These are phyloP conservation scores for Macquaria ambigua DNA, from an alignment of 2,113 vertebrate genomes.

Conservation along the genomic window DNA sequence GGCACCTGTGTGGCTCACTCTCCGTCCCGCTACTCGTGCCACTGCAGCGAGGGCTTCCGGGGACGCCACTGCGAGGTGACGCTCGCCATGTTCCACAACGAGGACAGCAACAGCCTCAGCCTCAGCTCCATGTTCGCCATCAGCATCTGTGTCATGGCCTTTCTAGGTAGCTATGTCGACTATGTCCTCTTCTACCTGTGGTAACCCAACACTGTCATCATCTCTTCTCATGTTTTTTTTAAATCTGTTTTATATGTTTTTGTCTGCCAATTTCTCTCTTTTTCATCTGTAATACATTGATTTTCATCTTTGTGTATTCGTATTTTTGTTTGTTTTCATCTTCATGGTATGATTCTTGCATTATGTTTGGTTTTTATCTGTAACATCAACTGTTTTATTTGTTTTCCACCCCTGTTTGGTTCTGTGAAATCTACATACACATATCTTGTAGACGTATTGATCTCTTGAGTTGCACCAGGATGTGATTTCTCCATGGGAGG, in stretches of 20 bases:
- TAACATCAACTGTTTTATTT: constrained; percentile 41
- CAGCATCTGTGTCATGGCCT: constrained; percentile 90
- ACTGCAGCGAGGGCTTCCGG: constrained; percentile 86
- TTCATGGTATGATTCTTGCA: constrained; percentile 14
- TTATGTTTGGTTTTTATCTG: constrained; percentile 35
- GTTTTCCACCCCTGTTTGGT: constrained; percentile 38
- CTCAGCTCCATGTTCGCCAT: constrained; percentile 93
- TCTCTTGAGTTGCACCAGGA: constrained; percentile 59
- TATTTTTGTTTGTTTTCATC: constrained; percentile 25
- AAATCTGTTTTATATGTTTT: neutral
- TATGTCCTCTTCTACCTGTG: constrained; percentile 85
- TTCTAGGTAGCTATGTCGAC: constrained; percentile 91
- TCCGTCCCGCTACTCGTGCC: constrained; percentile 86
- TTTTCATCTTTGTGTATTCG: neutral
- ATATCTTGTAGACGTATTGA: constrained; percentile 59
- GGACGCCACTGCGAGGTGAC: constrained; percentile 88
- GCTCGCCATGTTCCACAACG: constrained; percentile 86
- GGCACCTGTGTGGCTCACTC: constrained; percentile 90
- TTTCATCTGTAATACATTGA: neutral
- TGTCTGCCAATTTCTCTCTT: neutral
- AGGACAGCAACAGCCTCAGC: constrained; percentile 86
- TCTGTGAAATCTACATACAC: constrained; percentile 46
- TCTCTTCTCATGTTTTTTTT: neutral
- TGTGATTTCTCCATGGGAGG: constrained; percentile 51
- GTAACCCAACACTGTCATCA: constrained; percentile 43